Evolutionary conservation across 2,888 invertebrate species (phyloP), one percentile per base, ranked within the genome.

Genomic region (Gryllus longicercus): DNA sequence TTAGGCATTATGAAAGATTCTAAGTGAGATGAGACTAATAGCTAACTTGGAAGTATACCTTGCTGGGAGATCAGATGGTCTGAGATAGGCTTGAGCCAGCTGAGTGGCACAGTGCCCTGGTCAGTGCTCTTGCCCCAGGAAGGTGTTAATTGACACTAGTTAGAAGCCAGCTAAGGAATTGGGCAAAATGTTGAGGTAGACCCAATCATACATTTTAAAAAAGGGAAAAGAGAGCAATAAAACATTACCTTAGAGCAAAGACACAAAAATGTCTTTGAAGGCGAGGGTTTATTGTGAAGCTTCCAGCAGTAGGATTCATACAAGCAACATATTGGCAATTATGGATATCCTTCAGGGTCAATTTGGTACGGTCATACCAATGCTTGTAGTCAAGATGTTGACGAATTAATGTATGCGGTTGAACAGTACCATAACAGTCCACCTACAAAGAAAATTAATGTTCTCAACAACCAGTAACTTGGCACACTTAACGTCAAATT

Each of bases 301-400:
- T 97, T 78, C 98, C 98, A 50, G 98, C 97, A 0, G 98, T 98
- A 0, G 98, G 98, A 88, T 98, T 98, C 98, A 98, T 98, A 86
- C 97, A 97, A 51, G 97, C 94, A 18, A 98, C 94, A 85, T 98
- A 98, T 86, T 98, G 98, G 81, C 97, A 97, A 85, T 97, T 98
- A 86, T 97, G 96, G 82, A 98, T 96, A 83, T 98, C 98, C 88
- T 98, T 98, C 16, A 98, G 87, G 0, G 94, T 90, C 38, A 98
- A 88, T 85, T 96, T 96, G 75, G 93, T 93, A 74, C 98, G 90
- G 86, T 98, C 96, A 86, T 96, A 94, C 98, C 98, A 98, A 87
- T 98, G 98, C 78, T 93, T 93, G 86, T 98, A 98, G 87, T 98
- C 98, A 85, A 98, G 89, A 88, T 98, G 97, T 86, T 98, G 98